Evolutionary conservation across 92 coral and sea anemone genomes (phyloP).

Genomic region (Heliopora coerulea): DNA sequence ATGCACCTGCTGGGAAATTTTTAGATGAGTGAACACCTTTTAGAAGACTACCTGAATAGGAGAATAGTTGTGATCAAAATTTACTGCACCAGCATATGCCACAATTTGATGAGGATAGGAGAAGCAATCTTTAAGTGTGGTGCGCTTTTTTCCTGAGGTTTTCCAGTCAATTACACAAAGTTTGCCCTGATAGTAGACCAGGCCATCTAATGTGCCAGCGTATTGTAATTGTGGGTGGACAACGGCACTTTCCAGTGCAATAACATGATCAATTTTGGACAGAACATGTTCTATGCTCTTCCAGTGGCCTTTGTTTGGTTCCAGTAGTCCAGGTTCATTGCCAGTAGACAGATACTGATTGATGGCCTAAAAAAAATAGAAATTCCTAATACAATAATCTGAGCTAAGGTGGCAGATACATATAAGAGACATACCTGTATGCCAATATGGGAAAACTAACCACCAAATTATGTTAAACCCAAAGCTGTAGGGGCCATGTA

Average conservation of each 20-base stretch:
- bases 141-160: slow-evolving; percentile 72
- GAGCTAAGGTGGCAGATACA: too few species aligned
- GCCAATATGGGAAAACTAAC: too few species aligned
- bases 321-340: slow-evolving; percentile 18
- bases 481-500: too few species aligned
- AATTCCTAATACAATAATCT: too few species aligned
- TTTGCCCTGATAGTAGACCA: slow-evolving; percentile 68
- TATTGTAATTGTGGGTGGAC: slow-evolving; percentile 73
- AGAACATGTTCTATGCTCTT: slow-evolving; percentile 66
- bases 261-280: slow-evolving; percentile 61
- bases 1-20: too few species aligned
- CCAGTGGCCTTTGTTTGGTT: slow-evolving; percentile 61
- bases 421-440: too few species aligned
- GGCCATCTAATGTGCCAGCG: slow-evolving; percentile 86
- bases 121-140: slow-evolving; percentile 69
- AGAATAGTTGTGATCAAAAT: slow-evolving; percentile 68
- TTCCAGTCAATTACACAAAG: slow-evolving; percentile 92
- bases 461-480: too few species aligned
- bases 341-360: slow-evolving; percentile 46
- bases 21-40: too few species aligned
- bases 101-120: slow-evolving; percentile 88
- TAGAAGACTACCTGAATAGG: slow-evolving; percentile 75
- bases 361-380: slow-evolving; percentile 41
- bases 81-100: slow-evolving; percentile 93
- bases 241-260: slow-evolving; percentile 85